These are phyloP conservation scores for Steinernema khuongi DNA, from an alignment of 1,140 invertebrate species.

Conservation along the genomic window DNA sequence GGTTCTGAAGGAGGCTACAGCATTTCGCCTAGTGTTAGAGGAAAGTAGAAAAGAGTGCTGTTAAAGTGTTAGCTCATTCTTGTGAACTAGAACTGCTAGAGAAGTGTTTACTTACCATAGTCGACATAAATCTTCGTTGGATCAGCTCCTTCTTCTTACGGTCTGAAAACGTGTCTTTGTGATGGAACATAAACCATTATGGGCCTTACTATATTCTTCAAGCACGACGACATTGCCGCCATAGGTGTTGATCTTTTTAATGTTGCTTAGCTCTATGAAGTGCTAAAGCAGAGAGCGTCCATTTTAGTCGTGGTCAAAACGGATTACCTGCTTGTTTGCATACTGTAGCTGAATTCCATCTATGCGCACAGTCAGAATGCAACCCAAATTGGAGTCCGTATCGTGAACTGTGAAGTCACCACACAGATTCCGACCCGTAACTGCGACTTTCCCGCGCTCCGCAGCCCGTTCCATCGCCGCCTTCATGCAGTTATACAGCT, in stretches of 20 bases:
- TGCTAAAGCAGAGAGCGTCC: slow-evolving; percentile 77
- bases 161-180: slow-evolving; percentile 69
- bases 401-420: slow-evolving; percentile 98
- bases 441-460: slow-evolving; percentile 67
- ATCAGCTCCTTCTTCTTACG: slow-evolving; percentile 91
- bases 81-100: background rate
- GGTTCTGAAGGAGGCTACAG: slow-evolving; percentile 24
- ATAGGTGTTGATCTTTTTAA: slow-evolving; percentile 97
- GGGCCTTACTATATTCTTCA: slow-evolving; percentile 89
- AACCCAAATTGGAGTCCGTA: slow-evolving; percentile 88
- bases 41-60: background rate
- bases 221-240: slow-evolving; percentile 97
- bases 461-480: slow-evolving; percentile 95
- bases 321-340: slow-evolving; percentile 90
- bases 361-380: slow-evolving; percentile 95
- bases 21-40: background rate
- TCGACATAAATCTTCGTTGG: slow-evolving; percentile 91
- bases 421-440: slow-evolving; percentile 71
- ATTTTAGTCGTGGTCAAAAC: background rate
- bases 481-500: slow-evolving; percentile 96
- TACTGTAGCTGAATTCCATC: slow-evolving; percentile 90
- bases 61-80: background rate
- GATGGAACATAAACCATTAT: background rate
- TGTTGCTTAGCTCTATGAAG: slow-evolving; percentile 96
- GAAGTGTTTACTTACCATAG: slow-evolving; percentile 75